A percentile compares a stretch with the other conserved stretches of the same genome.
Conservation (phyloP, 2,888 invertebrate species). For the Cerastis leucographa region DNA sequence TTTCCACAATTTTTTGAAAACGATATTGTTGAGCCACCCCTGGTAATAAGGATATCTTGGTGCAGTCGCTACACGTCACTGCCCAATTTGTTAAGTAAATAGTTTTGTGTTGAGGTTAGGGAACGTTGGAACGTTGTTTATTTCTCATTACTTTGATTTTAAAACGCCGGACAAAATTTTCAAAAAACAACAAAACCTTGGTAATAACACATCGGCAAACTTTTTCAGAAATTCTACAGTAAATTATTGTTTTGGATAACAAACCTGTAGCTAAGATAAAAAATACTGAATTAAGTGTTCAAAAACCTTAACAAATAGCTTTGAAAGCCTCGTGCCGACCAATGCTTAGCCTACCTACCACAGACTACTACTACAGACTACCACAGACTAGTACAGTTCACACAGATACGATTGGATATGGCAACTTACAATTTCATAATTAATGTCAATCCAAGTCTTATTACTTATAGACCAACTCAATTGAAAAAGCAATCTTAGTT, state of each 20-base stretch:
- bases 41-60: slow-evolving; percentile 72
- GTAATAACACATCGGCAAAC: neutral
- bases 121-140: slow-evolving; percentile 11
- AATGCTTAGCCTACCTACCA: neutral
- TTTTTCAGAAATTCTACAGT: neutral
- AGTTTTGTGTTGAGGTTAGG: slow-evolving; percentile 33
- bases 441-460: neutral
- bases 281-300: too few species aligned
- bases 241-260: neutral
- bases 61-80: slow-evolving; percentile 20
- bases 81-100: slow-evolving; percentile 62
- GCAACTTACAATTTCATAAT: neutral
- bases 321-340: neutral
- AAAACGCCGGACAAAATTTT: rapidly evolving
- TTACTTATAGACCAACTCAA: neutral
- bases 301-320: neutral
- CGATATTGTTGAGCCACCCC: slow-evolving; percentile 73
- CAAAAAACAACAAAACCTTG: neutral
- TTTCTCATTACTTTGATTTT: neutral
- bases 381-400: neutral
- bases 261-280: neutral
- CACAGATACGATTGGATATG: neutral
- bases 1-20: slow-evolving; percentile 76
- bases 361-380: neutral
- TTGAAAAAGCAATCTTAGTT: neutral